These are phyloP conservation scores for Arnoldichthys spilopterus DNA, from an alignment of 2,797 vertebrate species.

Conservation along the genomic window DNA sequence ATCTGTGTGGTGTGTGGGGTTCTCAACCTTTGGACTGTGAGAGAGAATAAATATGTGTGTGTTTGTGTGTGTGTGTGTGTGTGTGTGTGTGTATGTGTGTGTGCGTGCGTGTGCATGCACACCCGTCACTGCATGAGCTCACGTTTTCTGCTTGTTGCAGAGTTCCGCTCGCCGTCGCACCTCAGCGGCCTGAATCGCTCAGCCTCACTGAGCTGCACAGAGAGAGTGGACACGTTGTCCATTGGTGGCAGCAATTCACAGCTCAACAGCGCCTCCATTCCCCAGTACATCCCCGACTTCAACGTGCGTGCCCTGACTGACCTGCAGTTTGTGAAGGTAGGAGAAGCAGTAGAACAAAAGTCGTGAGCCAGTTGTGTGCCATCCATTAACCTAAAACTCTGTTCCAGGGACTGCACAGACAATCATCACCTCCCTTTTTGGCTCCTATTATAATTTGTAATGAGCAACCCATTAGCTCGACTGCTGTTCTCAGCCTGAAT, in stretches of 20 bases:
- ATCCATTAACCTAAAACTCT: too few species aligned
- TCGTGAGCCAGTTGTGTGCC: too few species aligned
- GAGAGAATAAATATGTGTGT: constrained; percentile 3
- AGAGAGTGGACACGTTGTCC: constrained; percentile 75
- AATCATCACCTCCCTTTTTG: too few species aligned
- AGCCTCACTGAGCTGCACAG: constrained; percentile 86
- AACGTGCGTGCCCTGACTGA: constrained; percentile 89
- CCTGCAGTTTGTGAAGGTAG: constrained; percentile 94
- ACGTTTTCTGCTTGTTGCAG: constrained; percentile 68
- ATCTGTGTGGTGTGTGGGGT: constrained; percentile 5
- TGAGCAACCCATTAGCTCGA: too few species aligned
- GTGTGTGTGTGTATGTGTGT: not conserved
- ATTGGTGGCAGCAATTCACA: constrained; percentile 82
- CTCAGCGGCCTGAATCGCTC: constrained; percentile 87
- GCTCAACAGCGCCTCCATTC: constrained; percentile 72
- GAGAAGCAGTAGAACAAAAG: not conserved
- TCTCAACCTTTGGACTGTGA: constrained; percentile 19
- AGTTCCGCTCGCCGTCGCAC: constrained; percentile 88
- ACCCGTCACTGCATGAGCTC: not conserved
- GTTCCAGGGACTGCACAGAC: too few species aligned
- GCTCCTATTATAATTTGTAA: too few species aligned
- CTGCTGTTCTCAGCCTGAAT: too few species aligned
- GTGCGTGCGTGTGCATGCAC: not conserved
- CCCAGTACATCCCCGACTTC: constrained; percentile 91
- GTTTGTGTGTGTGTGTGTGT: not conserved